A percentile compares a stretch with the other conserved stretches of the same genome.
These are phyloP conservation scores for Crotalus horridus DNA, from an alignment of 2,113 vertebrate genomes.

Conservation along the genomic window DNA sequence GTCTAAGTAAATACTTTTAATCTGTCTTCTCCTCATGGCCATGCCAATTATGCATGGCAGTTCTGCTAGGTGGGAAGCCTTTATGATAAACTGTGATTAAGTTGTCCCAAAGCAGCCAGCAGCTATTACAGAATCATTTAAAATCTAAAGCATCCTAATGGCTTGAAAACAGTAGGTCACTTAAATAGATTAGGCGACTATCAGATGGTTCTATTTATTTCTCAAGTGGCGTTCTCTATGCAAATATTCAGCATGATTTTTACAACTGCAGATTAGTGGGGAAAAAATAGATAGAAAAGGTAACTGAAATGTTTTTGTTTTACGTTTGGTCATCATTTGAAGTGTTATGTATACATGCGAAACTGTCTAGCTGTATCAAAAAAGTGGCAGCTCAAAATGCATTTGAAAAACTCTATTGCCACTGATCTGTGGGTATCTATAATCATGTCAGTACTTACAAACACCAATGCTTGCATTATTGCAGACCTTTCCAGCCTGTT, in stretches of 20 bases:
- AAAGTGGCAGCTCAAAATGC: not conserved
- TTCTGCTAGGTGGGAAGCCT: not conserved
- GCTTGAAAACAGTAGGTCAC: not conserved
- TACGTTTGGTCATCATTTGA: not conserved
- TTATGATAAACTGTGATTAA: not conserved
- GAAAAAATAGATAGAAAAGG: not conserved
- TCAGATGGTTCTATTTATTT: not conserved
- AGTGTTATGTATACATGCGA: not conserved
- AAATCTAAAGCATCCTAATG: too few relatives aligned
- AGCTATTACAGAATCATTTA: not conserved
- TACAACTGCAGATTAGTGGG: not conserved
- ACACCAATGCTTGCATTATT: not conserved
- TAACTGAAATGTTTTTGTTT: not conserved
- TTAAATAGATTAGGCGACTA: not conserved
- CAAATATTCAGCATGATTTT: not conserved
- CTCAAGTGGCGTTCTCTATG: not conserved
- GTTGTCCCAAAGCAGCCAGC: not conserved
- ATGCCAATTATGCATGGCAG: not conserved
- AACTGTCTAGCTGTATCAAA: not conserved
- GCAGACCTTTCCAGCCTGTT: not conserved
- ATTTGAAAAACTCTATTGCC: not conserved
- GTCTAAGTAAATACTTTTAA: not conserved
- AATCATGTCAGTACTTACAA: not conserved
- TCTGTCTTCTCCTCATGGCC: not conserved
- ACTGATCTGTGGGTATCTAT: not conserved